Conservation (phyloP, 2,113 vertebrate species). For the Pantherophis guttatus region DNA sequence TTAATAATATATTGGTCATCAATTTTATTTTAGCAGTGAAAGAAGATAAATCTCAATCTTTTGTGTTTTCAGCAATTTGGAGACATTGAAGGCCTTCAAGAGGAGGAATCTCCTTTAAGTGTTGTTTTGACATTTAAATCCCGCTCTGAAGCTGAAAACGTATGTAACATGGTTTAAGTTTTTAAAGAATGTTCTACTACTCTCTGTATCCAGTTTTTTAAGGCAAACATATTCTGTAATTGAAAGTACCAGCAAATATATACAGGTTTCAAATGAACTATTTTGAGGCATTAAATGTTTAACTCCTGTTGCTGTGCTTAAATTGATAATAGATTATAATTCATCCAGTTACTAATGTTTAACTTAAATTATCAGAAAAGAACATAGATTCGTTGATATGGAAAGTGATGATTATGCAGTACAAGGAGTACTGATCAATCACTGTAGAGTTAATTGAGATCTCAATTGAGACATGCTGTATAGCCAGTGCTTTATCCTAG, state of each 20-base stretch:
- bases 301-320: not conserved
- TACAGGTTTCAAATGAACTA: not conserved
- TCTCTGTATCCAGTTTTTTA: not conserved
- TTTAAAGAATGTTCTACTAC: not conserved
- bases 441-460: not conserved
- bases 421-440: not conserved
- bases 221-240: not conserved
- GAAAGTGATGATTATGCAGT: not conserved
- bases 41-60: not conserved
- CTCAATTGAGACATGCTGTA: not conserved
- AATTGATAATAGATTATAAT: not conserved
- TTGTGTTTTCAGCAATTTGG: conserved; percentile 78
- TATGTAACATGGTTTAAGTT: conserved; percentile 56
- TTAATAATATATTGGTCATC: not conserved
- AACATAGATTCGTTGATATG: fast-evolving
- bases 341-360: not conserved
- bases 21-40: not conserved
- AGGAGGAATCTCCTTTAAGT: conserved; percentile 81
- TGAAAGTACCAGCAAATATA: not conserved
- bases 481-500: not conserved
- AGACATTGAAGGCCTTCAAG: conserved; percentile 84
- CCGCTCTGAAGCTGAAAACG: conserved; percentile 85
- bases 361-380: not conserved
- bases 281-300: not conserved
- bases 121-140: conserved; percentile 87